A percentile compares a stretch with the other conserved stretches of the same genome.
Evolutionary conservation across 2,113 vertebrate genomes (phyloP).

Genomic region (Serilophus lunatus): DNA sequence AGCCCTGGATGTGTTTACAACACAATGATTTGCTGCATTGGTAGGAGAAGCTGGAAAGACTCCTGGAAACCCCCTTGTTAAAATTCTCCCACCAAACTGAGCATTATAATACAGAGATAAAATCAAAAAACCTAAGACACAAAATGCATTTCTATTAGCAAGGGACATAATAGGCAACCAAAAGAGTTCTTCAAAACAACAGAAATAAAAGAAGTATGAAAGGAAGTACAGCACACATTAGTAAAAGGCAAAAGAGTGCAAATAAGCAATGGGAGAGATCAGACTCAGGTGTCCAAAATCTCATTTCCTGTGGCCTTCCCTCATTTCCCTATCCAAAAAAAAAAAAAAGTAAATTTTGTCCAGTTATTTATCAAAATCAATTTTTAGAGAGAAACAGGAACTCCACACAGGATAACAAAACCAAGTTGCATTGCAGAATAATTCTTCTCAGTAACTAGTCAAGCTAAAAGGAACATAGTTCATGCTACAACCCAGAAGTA

Average conservation of each 20-base stretch:
- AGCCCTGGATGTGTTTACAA: slow-evolving; percentile 39
- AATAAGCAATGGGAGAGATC: background rate
- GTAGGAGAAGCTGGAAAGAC: slow-evolving; percentile 22
- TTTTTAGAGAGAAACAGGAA: background rate
- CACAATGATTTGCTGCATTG: slow-evolving; percentile 31
- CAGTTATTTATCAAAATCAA: background rate
- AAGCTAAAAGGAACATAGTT: background rate
- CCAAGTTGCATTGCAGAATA: background rate
- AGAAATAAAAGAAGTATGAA: slow-evolving; percentile 3
- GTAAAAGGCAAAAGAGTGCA: background rate
- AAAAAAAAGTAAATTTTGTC: background rate
- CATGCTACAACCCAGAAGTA: background rate
- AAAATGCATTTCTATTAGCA: slow-evolving; percentile 1
- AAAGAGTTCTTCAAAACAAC: background rate
- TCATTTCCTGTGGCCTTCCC: background rate
- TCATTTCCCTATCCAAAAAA: background rate
- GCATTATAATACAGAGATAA: slow-evolving; percentile 12
- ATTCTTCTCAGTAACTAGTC: background rate
- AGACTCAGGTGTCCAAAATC: background rate
- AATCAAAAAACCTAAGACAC: background rate
- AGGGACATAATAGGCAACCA: background rate
- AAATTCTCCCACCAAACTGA: slow-evolving; percentile 35
- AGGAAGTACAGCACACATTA: background rate
- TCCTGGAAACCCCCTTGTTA: slow-evolving; percentile 40
- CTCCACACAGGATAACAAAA: background rate